Conservation (phyloP, 2,888 invertebrate species). For the Pseudococcus viburni region DNA sequence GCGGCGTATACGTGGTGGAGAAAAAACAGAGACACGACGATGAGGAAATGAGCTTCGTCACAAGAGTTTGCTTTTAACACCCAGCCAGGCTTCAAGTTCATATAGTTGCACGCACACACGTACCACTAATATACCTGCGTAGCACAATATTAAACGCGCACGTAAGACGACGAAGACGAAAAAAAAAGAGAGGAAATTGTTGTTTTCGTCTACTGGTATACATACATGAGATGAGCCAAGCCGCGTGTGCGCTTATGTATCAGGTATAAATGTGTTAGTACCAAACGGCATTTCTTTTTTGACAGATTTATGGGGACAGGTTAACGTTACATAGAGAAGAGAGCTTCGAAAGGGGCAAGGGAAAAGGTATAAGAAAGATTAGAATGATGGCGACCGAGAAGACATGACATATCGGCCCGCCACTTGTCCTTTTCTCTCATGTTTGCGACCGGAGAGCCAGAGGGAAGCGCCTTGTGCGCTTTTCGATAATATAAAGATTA, state of each 20-base stretch:
- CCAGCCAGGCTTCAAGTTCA: conserved; percentile 61
- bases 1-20: not conserved
- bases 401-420: conserved; percentile 66
- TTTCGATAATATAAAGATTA: conserved; percentile 53
- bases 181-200: conserved; percentile 61
- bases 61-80: conserved; percentile 66
- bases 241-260: conserved; percentile 36
- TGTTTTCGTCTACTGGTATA: conserved; percentile 52
- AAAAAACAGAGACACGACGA: not conserved
- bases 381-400: conserved; percentile 65
- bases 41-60: conserved; percentile 63
- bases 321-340: conserved; percentile 50
- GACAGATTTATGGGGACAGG: conserved; percentile 66
- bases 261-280: conserved; percentile 41
- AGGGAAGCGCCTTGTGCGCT: not conserved
- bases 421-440: conserved; percentile 59
- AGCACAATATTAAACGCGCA: not conserved
- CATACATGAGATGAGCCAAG: conserved; percentile 5
- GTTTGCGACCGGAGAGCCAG: not conserved
- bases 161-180: not conserved
- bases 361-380: conserved; percentile 53
- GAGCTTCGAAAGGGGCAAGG: not conserved
- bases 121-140: not conserved
- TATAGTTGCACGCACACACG: conserved; percentile 24
- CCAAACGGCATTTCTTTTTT: conserved; percentile 62